Conservation (phyloP, 2,888 invertebrate genomes). For the Frankliniella intonsa region DNA sequence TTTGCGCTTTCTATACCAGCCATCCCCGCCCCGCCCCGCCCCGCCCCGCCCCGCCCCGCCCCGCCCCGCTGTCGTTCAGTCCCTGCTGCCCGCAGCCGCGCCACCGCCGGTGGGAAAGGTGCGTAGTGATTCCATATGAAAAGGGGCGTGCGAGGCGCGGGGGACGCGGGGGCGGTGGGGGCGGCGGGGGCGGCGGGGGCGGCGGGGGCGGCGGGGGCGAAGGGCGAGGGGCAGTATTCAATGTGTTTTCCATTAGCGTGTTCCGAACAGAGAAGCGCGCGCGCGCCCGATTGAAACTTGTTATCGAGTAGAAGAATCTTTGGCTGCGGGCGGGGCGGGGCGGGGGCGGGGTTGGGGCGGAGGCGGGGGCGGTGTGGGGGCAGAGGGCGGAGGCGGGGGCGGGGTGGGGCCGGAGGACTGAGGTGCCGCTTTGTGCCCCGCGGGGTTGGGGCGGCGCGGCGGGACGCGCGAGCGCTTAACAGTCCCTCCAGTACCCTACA, state of each 20-base stretch:
- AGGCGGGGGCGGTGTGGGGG: not conserved
- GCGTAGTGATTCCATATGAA: not conserved
- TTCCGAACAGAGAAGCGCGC: not conserved
- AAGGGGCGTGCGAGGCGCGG: not conserved
- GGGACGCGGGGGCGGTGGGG: too few relatives aligned
- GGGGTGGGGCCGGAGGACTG: too few relatives aligned
- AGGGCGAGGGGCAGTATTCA: not conserved
- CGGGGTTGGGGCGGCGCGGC: not conserved
- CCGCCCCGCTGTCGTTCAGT: too few relatives aligned
- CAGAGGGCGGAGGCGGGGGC: not conserved
- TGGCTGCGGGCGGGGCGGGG: not conserved
- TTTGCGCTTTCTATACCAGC: too few relatives aligned
- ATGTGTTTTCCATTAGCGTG: conserved; percentile 11
- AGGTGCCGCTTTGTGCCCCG: not conserved
- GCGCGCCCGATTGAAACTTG: conserved; percentile 4
- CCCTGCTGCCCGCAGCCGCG: too few relatives aligned
- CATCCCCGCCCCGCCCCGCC: too few relatives aligned
- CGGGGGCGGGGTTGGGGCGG: not conserved
- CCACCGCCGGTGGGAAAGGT: too few relatives aligned
- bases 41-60: too few relatives aligned
- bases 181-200: not conserved
- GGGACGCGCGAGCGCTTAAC: too few relatives aligned
- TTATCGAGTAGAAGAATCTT: conserved; percentile 5
- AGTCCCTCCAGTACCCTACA: too few relatives aligned
- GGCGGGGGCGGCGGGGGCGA: not conserved